Conservation (phyloP, 2,797 vertebrate genomes). For the Hirundo rustica region DNA sequence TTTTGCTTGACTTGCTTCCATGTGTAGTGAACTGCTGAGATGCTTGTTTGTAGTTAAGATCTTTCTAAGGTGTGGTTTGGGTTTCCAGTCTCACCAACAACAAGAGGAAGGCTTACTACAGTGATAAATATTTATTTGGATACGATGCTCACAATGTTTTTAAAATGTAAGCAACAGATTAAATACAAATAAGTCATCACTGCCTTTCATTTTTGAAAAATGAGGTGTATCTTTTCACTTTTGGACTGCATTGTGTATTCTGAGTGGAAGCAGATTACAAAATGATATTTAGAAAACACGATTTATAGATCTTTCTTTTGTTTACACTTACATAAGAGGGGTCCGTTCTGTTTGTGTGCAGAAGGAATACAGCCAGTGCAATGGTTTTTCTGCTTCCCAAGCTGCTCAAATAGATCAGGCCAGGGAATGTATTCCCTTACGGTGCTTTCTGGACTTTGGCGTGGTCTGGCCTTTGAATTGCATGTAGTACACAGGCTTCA, state of each 20-base stretch:
- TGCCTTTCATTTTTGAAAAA: background rate
- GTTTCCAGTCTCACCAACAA: background rate
- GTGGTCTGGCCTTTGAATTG: background rate
- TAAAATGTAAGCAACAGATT: background rate
- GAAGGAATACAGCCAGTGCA: background rate
- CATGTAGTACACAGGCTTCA: background rate
- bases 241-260: background rate
- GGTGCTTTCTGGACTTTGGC: background rate
- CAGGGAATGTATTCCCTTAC: background rate
- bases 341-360: background rate
- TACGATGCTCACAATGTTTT: background rate
- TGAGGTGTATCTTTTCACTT: background rate
- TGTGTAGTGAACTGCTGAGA: background rate
- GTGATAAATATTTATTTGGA: constrained; percentile 14
- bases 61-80: background rate
- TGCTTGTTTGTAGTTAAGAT: background rate
- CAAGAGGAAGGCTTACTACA: background rate
- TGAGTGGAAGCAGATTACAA: background rate
- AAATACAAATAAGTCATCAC: background rate
- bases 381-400: background rate
- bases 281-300: background rate
- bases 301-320: background rate
- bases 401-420: background rate
- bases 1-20: constrained; percentile 5
- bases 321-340: background rate